Percentiles rank a stretch among this genome's conserved stretches.
Conservation (phyloP, 1,140 invertebrate species). For the Venustaconcha ellipsiformis region DNA sequence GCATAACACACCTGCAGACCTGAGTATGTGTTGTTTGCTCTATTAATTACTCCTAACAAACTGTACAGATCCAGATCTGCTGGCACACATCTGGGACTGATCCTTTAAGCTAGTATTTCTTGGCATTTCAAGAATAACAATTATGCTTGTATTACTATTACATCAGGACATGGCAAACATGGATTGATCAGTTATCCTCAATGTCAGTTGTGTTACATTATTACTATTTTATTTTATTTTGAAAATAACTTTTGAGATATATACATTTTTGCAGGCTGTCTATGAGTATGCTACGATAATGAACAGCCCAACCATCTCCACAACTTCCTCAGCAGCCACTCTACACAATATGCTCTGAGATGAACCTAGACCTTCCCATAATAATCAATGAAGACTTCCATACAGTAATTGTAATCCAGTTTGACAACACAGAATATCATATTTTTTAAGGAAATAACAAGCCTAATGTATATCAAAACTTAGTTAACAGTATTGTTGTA, state of each 20-base stretch:
- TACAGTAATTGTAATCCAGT: not conserved
- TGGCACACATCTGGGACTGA: too few species aligned
- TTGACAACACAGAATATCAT: not conserved
- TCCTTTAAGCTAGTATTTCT: too few species aligned
- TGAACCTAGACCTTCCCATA: not conserved
- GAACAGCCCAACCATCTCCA: conserved; percentile 54
- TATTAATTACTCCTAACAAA: too few species aligned
- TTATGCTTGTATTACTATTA: too few species aligned
- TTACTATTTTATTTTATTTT: not conserved
- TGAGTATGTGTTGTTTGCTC: too few species aligned
- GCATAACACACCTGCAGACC: too few species aligned
- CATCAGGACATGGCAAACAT: too few species aligned
- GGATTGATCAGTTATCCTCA: not conserved
- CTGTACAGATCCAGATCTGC: too few species aligned
- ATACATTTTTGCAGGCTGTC: conserved; percentile 77
- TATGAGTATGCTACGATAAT: conserved; percentile 80
- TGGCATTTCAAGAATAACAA: too few species aligned
- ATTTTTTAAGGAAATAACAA: not conserved
- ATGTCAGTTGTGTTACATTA: not conserved
- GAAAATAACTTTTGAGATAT: not conserved
- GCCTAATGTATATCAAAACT: not conserved
- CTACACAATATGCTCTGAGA: conserved; percentile 38
- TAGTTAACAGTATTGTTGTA: not conserved
- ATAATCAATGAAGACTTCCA: not conserved
- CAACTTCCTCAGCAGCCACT: conserved; percentile 45